Evolutionary conservation across 2,888 invertebrate genomes (phyloP).

Genomic region (Metalampra italica): DNA sequence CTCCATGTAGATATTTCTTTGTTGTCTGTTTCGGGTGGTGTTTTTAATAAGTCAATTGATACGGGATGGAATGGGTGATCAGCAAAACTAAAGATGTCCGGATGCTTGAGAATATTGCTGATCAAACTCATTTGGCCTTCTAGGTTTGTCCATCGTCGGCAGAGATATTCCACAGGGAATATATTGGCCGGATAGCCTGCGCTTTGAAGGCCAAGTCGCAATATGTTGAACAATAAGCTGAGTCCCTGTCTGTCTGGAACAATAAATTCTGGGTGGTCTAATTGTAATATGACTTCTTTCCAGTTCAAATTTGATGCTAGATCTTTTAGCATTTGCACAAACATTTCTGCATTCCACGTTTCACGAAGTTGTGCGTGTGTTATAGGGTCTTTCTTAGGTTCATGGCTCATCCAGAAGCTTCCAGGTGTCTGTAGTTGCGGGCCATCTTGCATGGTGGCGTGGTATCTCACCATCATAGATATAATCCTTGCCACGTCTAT

Average conservation of each 20-base stretch:
- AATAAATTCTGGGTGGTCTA: slow-evolving; percentile 94
- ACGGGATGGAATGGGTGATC: slow-evolving; percentile 94
- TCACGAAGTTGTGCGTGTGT: slow-evolving; percentile 60
- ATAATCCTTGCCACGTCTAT: slow-evolving; percentile 91
- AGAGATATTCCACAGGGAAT: slow-evolving; percentile 94
- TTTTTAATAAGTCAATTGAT: slow-evolving; percentile 92
- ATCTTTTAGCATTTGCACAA: slow-evolving; percentile 95
- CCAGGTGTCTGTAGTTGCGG: slow-evolving; percentile 84
- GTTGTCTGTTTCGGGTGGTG: slow-evolving; percentile 95
- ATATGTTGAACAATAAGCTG: slow-evolving; percentile 87
- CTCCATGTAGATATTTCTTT: slow-evolving; percentile 97
- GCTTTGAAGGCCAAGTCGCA: slow-evolving; percentile 88
- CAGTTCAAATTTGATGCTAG: slow-evolving; percentile 91
- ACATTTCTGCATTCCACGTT: slow-evolving; percentile 96
- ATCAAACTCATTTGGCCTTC: slow-evolving; percentile 96
- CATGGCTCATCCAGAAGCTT: slow-evolving; percentile 80
- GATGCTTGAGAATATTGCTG: slow-evolving; percentile 90
- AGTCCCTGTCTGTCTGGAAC: slow-evolving; percentile 93
- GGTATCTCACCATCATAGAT: slow-evolving; percentile 91
- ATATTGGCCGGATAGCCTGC: slow-evolving; percentile 83
- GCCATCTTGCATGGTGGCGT: slow-evolving; percentile 81
- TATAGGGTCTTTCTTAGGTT: slow-evolving; percentile 73
- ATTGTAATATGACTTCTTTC: slow-evolving; percentile 94
- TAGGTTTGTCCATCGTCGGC: slow-evolving; percentile 94
- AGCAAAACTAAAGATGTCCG: slow-evolving; percentile 96